Evolutionary conservation across 2,888 invertebrate genomes (phyloP).

Genomic region (Drosophila lutescens): DNA sequence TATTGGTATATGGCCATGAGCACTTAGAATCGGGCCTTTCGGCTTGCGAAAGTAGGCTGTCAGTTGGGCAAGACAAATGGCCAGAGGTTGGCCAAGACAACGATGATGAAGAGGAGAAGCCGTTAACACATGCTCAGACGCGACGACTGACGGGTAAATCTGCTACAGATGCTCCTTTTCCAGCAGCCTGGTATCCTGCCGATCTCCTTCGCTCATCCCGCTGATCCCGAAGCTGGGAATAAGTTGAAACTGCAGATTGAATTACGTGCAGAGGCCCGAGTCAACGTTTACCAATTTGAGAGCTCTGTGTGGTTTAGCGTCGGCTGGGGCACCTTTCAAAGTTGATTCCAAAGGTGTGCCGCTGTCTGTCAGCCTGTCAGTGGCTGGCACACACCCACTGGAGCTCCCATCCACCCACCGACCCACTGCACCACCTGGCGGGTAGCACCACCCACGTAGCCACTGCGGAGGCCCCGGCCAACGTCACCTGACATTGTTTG

Average conservation of each 20-base stretch:
- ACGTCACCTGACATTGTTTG: constrained; percentile 76
- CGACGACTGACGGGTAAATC: constrained; percentile 50
- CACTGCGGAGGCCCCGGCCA: constrained; percentile 29
- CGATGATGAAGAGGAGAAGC: constrained; percentile 41
- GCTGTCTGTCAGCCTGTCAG: constrained; percentile 72
- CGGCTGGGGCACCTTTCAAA: constrained; percentile 42
- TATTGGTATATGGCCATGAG: constrained; percentile 15
- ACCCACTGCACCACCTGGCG: constrained; percentile 8
- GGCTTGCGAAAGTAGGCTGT: constrained; percentile 33
- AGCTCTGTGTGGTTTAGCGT: constrained; percentile 20
- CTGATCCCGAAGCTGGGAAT: constrained; percentile 40
- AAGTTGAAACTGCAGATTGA: constrained; percentile 69
- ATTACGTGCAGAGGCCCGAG: constrained; percentile 57
- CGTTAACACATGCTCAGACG: constrained; percentile 69
- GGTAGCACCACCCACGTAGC: constrained; percentile 27
- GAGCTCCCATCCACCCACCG: constrained; percentile 20
- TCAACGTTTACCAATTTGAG: constrained; percentile 44
- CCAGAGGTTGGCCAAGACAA: constrained; percentile 50
- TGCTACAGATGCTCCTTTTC: constrained; percentile 45
- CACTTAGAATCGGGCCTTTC: constrained; percentile 26
- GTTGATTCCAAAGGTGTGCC: constrained; percentile 69
- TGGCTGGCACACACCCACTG: constrained; percentile 31
- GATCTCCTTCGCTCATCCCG: neutral
- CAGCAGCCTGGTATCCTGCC: neutral
- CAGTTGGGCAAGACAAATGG: constrained; percentile 45